Evolutionary conservation across 2,113 vertebrate species (phyloP).

Genomic region (Clarias macrocephalus): DNA sequence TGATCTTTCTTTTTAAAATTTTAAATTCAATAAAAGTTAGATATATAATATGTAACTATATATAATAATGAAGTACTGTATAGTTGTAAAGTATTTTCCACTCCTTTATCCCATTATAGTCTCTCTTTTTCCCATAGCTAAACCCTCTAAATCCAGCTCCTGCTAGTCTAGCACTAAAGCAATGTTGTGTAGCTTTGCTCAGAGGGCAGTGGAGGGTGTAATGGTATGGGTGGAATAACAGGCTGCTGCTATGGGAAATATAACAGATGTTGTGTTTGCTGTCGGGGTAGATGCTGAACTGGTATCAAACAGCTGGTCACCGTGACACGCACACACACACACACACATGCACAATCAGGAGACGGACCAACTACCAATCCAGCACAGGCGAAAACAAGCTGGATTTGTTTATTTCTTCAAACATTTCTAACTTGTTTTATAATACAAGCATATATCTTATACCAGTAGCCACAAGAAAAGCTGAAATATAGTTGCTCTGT

Average conservation of each 20-base stretch:
- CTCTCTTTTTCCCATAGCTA: background rate
- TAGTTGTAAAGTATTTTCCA: background rate
- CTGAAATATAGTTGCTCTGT: background rate
- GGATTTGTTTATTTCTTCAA: background rate
- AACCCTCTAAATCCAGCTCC: background rate
- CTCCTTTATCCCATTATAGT: background rate
- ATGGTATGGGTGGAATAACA: slow-evolving; percentile 53
- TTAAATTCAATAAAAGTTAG: too few relatives aligned
- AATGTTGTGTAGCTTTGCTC: slow-evolving; percentile 32
- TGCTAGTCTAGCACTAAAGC: background rate
- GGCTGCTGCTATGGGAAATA: slow-evolving; percentile 57
- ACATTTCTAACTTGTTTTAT: background rate
- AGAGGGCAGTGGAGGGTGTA: slow-evolving; percentile 41
- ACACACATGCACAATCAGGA: slow-evolving; percentile 40
- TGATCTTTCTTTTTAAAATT: background rate
- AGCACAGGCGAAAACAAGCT: background rate
- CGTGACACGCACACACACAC: slow-evolving; percentile 57
- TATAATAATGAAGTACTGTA: background rate
- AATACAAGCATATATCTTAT: background rate
- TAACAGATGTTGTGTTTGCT: slow-evolving; percentile 73
- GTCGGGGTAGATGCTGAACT: slow-evolving; percentile 64
- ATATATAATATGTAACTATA: too few relatives aligned
- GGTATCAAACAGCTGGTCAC: slow-evolving; percentile 70
- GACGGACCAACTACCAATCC: slow-evolving; percentile 30
- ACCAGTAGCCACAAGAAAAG: background rate